Percentiles rank a stretch among this genome's conserved stretches.
phyloP scores from a whole-genome alignment of 2,888 invertebrate genomes.

The Carpatolechia fugitivella region DNA sequence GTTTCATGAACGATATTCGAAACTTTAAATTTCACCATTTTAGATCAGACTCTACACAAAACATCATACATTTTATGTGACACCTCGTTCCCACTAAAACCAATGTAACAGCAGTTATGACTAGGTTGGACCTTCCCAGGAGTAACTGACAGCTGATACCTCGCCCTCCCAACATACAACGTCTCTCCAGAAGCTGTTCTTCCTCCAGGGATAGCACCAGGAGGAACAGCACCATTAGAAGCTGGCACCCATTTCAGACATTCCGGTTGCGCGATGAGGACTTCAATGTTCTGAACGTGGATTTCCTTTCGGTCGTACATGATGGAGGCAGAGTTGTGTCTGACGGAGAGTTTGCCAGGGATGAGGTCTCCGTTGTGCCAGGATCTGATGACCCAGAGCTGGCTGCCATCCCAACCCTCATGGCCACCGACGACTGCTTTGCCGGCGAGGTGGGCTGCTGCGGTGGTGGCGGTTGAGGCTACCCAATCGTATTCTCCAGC shows the following conservation, averaged over 20 bases:
- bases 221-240: slow-evolving; percentile 73
- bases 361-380: slow-evolving; percentile 69
- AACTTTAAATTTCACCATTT: too few species aligned
- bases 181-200: slow-evolving; percentile 68
- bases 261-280: slow-evolving; percentile 57
- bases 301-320: slow-evolving; percentile 64
- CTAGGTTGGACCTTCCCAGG: slow-evolving; percentile 79
- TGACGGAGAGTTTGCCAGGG: slow-evolving; percentile 69
- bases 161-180: slow-evolving; percentile 77
- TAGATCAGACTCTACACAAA: slow-evolving; percentile 43
- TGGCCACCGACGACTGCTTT: slow-evolving; percentile 68
- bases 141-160: slow-evolving; percentile 76
- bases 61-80: slow-evolving; percentile 68
- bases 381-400: slow-evolving; percentile 64
- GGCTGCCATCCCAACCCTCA: slow-evolving; percentile 73
- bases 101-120: slow-evolving; percentile 62
- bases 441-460: slow-evolving; percentile 53
- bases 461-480: slow-evolving; percentile 58
- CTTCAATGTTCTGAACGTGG: slow-evolving; percentile 68
- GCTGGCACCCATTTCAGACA: slow-evolving; percentile 74
- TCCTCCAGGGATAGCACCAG: slow-evolving; percentile 77
- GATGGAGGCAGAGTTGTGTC: slow-evolving; percentile 63
- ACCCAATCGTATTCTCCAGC: slow-evolving; percentile 69
- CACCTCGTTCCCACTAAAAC: slow-evolving; percentile 62
- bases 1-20: too few species aligned